Conservation (phyloP, 2,797 vertebrate genomes). For the Cirrhinus molitorella region DNA sequence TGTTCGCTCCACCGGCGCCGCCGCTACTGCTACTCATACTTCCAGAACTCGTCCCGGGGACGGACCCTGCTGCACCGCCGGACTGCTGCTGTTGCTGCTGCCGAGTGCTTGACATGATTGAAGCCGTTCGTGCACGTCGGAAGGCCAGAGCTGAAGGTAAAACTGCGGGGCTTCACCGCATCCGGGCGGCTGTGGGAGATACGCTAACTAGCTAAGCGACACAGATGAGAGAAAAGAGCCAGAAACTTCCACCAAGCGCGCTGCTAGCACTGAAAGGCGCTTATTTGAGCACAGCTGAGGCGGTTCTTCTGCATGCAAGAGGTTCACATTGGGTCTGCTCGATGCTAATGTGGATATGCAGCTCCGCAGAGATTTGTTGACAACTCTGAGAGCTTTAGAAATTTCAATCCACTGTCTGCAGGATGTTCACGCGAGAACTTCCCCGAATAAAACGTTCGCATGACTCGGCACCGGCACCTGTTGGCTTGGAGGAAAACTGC, state of each 20-base stretch:
- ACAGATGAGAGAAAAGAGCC: slow-evolving; percentile 11
- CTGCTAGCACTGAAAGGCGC: not conserved
- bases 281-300: not conserved
- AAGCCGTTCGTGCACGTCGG: slow-evolving; percentile 38
- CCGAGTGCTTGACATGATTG: slow-evolving; percentile 78
- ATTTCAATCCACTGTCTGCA: slow-evolving; percentile 32
- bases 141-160: slow-evolving; percentile 47
- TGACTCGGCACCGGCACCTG: not conserved
- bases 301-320: not conserved
- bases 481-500: slow-evolving; percentile 35
- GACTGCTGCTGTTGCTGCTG: slow-evolving; percentile 70
- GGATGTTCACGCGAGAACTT: slow-evolving; percentile 51
- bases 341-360: not conserved
- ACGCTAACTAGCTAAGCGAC: slow-evolving; percentile 62
- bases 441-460: not conserved
- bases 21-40: slow-evolving; percentile 62
- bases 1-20: slow-evolving; percentile 61
- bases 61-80: slow-evolving; percentile 71
- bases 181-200: slow-evolving; percentile 68
- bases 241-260: not conserved
- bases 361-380: slow-evolving; percentile 51
- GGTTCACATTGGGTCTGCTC: not conserved
- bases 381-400: slow-evolving; percentile 32
- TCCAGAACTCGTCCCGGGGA: slow-evolving; percentile 77
- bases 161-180: slow-evolving; percentile 71